These are phyloP conservation scores for Metridium senile DNA, from an alignment of 92 coral and sea anemone species.

Conservation along the genomic window DNA sequence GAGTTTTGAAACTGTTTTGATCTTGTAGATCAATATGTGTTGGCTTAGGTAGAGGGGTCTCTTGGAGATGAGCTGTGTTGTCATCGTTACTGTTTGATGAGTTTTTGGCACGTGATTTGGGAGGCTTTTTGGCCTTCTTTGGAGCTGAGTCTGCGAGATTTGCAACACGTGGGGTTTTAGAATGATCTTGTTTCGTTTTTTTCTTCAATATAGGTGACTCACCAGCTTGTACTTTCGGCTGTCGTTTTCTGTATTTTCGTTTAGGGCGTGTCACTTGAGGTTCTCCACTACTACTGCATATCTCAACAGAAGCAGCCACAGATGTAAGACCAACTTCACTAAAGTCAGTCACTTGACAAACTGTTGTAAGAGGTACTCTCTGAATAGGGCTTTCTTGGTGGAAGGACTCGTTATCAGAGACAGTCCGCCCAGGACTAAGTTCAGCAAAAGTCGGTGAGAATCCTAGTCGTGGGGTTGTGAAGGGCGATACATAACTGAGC, in stretches of 20 bases:
- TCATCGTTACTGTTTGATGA: not conserved
- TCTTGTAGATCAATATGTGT: not conserved
- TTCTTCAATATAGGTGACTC: not conserved
- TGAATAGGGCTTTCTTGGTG: slow-evolving; percentile 18
- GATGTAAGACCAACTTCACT: slow-evolving; percentile 54
- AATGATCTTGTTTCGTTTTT: not conserved
- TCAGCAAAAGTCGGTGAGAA: slow-evolving; percentile 44
- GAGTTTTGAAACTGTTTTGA: slow-evolving; percentile 19
- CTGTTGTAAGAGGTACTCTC: not conserved
- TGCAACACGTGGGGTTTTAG: not conserved
- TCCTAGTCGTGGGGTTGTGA: slow-evolving; percentile 45
- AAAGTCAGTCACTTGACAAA: slow-evolving; percentile 14
- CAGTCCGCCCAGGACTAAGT: slow-evolving; percentile 24
- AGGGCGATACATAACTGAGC: slow-evolving; percentile 57
- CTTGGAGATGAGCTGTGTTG: not conserved
- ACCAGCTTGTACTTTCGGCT: not conserved
- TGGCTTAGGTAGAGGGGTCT: not conserved
- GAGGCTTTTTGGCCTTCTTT: slow-evolving; percentile 1
- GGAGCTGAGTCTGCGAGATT: not conserved
- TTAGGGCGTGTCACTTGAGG: slow-evolving; percentile 2
- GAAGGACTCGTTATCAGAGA: not conserved
- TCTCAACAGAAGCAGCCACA: slow-evolving; percentile 72
- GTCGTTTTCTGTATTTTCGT: slow-evolving; percentile 1
- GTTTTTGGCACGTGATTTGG: not conserved
- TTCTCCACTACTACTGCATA: slow-evolving; percentile 33